phyloP scores from a whole-genome alignment of 2,888 invertebrate genomes.

The Cotesia congregata region DNA sequence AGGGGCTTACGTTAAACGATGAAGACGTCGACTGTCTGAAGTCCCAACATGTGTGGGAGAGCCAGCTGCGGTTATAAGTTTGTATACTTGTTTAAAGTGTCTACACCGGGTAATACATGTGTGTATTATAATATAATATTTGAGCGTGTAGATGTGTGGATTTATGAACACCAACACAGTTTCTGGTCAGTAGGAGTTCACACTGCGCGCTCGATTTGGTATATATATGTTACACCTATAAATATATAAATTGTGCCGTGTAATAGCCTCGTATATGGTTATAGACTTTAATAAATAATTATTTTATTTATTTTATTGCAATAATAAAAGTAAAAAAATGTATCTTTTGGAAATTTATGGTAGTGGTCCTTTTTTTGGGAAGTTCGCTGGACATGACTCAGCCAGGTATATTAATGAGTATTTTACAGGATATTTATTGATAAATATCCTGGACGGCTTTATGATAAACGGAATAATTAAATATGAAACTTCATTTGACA shows the following conservation, averaged over 20 bases:
- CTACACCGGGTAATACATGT: constrained; percentile 17
- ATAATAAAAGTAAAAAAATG: not conserved
- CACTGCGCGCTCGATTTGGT: constrained; percentile 45
- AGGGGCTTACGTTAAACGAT: constrained; percentile 54
- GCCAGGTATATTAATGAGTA: no score
- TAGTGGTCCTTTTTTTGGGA: no score
- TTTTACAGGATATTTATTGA: no score
- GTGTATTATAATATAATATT: constrained; percentile 3
- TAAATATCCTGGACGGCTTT: no score
- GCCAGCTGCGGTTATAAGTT: constrained; percentile 56
- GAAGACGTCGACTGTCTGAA: constrained; percentile 62
- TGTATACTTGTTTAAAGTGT: constrained; percentile 38
- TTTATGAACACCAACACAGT: constrained; percentile 13
- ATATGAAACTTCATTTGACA: no score
- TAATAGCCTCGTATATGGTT: constrained; percentile 42
- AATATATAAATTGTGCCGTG: constrained; percentile 45
- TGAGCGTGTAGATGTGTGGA: constrained; percentile 17
- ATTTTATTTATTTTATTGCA: not conserved
- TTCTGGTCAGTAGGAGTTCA: constrained; percentile 59
- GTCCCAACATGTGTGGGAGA: constrained; percentile 61
- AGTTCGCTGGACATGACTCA: no score
- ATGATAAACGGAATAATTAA: no score
- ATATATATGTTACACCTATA: not conserved
- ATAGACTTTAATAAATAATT: not conserved
- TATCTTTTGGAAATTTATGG: no score